Base-by-base conservation (phyloP, 1,140 invertebrate genomes). In the Drosophila insularis region DNA sequence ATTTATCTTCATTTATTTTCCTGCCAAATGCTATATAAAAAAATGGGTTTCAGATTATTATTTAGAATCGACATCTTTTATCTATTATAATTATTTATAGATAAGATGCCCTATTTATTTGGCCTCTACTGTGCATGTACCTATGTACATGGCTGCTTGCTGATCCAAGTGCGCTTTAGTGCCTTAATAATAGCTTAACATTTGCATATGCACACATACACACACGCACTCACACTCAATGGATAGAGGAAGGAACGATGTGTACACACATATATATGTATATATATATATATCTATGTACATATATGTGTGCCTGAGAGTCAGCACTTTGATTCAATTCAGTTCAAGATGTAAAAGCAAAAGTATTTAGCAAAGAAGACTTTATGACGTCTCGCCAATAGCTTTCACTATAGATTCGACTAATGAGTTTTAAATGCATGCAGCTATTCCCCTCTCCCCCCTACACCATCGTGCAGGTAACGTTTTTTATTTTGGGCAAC, bases 401-500 rank as follows among this genome's bases (percentile, higher is more conserved):
- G 23, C 31, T 43, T 6, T 39, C 11, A 10, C 7, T 23, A 58
- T 37, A 63, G 56, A 68, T 58, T 70, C 61, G 53, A 74, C 82
- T 87, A 87, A 87, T 87, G 82, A 87, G 82, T 87, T 87, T 89
- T 69, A 82, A 87, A 87, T 89, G 84, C 76, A 76, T 77, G 65
- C 68, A 53, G 56, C 62, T 58, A 50, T 31, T 46, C 54, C 40
- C 62, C 13, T 27, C 17, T 10, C 14, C 27, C 53, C 4, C 37
- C 14, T 5, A 86, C 78, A 6, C 14, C 7, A 7, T 2, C 2
- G 4, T 13, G 4, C 39, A 0, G n/a, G 10, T 13, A 35, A 35
- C 32, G 8, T 13, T 37, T 3, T 37, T 37, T n/a, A n/a, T 37
- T 50, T 50, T 50, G 43, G 43, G 8, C 43, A 50, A n/a, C 43